Conservation (phyloP, 2,113 vertebrate genomes). For the Egretta garzetta region DNA sequence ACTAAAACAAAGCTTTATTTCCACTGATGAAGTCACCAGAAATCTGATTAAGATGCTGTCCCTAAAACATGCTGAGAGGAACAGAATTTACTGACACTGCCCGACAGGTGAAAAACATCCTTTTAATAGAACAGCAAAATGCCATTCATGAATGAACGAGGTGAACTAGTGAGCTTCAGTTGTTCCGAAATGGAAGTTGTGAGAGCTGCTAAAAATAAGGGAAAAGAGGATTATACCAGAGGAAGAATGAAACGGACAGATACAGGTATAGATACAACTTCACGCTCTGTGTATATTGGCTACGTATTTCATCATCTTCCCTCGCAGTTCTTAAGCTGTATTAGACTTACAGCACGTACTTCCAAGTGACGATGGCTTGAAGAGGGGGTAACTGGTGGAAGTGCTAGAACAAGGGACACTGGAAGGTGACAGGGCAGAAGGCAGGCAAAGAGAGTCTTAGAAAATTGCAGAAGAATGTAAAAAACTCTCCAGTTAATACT, state of each 20-base stretch:
- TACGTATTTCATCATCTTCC: rapidly evolving
- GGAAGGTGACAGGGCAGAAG: background rate
- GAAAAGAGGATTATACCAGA: background rate
- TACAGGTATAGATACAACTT: background rate
- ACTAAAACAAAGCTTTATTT: background rate
- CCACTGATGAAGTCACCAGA: background rate
- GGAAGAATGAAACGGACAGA: background rate
- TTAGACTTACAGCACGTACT: rapidly evolving
- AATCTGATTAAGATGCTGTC: background rate
- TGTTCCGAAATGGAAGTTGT: background rate
- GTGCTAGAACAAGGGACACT: background rate
- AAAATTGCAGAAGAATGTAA: background rate
- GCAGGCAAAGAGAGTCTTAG: background rate
- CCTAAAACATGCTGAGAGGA: background rate
- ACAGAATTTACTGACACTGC: background rate
- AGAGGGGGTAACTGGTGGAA: background rate
- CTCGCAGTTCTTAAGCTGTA: background rate
- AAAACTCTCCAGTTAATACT: background rate
- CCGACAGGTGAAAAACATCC: background rate
- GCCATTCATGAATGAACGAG: background rate
- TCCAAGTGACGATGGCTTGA: rapidly evolving
- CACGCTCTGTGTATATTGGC: background rate
- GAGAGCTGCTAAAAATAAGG: background rate
- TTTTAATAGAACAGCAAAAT: background rate
- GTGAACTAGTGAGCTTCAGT: background rate